These are phyloP conservation scores for Suricata suricatta DNA, from an alignment of 2,113 vertebrate genomes.

Conservation along the genomic window DNA sequence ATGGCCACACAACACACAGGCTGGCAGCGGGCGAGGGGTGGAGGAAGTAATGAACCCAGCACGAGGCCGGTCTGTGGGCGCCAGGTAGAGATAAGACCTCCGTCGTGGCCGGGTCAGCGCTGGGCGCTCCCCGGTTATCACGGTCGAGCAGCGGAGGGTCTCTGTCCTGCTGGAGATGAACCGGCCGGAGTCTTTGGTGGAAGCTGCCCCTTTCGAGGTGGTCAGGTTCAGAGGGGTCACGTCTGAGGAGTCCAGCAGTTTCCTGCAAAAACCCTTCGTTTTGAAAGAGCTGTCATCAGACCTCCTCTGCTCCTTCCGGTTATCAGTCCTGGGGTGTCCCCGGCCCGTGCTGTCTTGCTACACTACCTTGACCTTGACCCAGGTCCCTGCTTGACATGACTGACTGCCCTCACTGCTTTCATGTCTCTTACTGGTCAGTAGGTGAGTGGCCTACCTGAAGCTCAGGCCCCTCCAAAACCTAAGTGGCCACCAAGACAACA, in stretches of 20 bases:
- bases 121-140: not conserved
- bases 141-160: not conserved
- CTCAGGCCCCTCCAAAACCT: not conserved
- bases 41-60: not conserved
- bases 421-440: not conserved
- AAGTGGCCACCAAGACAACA: not conserved
- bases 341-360: not conserved
- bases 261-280: not conserved
- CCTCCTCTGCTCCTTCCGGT: not conserved
- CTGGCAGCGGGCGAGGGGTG: not conserved
- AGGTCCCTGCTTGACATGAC: not conserved
- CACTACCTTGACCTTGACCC: not conserved
- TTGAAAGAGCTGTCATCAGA: not conserved
- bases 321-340: not conserved
- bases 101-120: rapidly evolving
- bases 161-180: not conserved
- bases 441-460: not conserved
- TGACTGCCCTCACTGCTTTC: not conserved
- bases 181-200: not conserved
- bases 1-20: not conserved
- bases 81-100: not conserved
- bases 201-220: not conserved
- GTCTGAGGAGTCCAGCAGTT: not conserved
- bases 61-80: not conserved
- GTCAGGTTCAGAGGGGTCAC: not conserved